Conservation (phyloP, 92 coral and sea anemone genomes). For the Porites divaricata region DNA sequence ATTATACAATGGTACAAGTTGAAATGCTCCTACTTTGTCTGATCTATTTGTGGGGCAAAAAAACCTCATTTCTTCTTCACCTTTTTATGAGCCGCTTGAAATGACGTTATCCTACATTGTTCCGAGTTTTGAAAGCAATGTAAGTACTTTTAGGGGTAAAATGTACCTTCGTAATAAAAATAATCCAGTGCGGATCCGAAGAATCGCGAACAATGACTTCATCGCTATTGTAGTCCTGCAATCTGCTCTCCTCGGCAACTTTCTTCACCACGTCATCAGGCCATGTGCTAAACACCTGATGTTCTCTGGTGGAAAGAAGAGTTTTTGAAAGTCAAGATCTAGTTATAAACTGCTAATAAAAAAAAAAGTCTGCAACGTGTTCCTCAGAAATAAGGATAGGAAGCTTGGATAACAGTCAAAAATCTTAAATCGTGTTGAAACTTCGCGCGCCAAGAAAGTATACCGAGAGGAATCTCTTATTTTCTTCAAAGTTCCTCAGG, state of each 20-base stretch:
- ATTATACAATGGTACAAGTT: no score
- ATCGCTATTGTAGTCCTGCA: slow-evolving; percentile 83
- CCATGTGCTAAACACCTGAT: slow-evolving; percentile 85
- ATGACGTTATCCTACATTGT: background rate
- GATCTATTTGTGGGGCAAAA: no score
- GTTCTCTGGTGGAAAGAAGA: slow-evolving; percentile 18
- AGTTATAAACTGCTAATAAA: background rate
- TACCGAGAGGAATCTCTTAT: no score
- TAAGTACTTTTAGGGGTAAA: background rate
- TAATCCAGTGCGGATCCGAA: slow-evolving; percentile 68
- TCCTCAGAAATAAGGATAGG: no score
- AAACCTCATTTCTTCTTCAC: no score
- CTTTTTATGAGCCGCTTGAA: no score
- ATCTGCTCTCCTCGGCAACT: slow-evolving; percentile 89
- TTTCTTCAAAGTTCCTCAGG: no score
- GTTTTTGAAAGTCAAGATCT: background rate
- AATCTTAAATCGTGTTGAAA: no score
- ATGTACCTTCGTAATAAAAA: slow-evolving; percentile 75
- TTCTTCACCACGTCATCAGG: slow-evolving; percentile 65
- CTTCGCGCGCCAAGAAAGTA: no score
- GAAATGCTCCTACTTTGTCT: no score
- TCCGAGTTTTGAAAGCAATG: background rate
- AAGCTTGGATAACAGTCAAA: no score
- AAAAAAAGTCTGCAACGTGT: no score
- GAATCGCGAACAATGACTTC: slow-evolving; percentile 86